Evolutionary conservation across 53 echinoderm and acorn worm genomes (phyloP).

Genomic region (Temnopleurus reevesii): DNA sequence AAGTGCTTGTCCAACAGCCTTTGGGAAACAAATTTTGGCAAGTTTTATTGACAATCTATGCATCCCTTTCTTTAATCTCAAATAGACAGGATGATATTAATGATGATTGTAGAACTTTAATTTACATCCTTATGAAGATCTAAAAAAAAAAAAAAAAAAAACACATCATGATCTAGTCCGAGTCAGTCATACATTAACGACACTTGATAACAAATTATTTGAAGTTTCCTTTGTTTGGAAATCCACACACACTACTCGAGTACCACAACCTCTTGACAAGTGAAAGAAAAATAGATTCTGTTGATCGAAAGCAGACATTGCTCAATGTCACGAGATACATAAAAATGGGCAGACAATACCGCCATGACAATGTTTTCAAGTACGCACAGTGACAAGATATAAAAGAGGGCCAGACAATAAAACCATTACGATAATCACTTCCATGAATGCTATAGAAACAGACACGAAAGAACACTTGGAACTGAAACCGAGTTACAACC

Average conservation of each 20-base stretch:
- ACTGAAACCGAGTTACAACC: background rate
- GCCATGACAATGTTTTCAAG: no score
- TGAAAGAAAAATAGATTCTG: background rate
- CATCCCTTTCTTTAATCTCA: no score
- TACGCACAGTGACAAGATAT: background rate
- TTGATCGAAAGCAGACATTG: background rate
- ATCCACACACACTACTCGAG: background rate
- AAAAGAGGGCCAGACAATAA: conserved; percentile 1
- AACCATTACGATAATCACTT: background rate
- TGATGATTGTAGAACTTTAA: no score
- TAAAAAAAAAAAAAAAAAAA: no score
- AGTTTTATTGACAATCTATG: background rate
- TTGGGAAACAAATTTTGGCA: background rate
- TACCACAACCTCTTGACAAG: background rate
- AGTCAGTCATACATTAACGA: no score
- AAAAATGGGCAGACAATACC: no score
- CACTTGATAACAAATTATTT: background rate
- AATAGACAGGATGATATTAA: no score
- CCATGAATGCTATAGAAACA: background rate
- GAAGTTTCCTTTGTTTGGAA: background rate
- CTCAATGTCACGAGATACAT: background rate
- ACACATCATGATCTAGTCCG: no score
- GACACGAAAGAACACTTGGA: background rate
- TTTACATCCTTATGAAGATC: no score
- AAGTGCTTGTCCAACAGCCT: conserved; percentile 9